Evolutionary conservation across 1,140 invertebrate genomes (phyloP).

Genomic region (Holotrichia oblita): DNA sequence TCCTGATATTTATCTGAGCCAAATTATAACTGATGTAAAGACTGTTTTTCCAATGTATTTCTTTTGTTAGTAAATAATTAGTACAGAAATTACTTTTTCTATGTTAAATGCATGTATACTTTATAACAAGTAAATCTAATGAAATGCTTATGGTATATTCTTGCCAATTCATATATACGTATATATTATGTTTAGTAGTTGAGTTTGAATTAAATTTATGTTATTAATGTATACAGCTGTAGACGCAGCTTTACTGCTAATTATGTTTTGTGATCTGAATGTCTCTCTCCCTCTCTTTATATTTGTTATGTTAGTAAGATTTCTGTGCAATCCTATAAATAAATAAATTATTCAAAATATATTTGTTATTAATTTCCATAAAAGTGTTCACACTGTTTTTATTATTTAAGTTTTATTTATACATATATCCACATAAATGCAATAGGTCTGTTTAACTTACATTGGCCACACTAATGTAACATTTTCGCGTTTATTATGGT

Average conservation of each 20-base stretch:
- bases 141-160: slow-evolving; percentile 37
- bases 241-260: slow-evolving; percentile 2
- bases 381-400: too few relatives aligned
- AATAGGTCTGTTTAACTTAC: too few relatives aligned
- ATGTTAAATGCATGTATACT: slow-evolving; percentile 30
- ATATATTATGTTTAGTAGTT: not conserved
- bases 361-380: not conserved
- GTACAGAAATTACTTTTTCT: too few relatives aligned
- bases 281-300: slow-evolving; percentile 24
- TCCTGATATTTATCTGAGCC: slow-evolving; percentile 30
- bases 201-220: not conserved
- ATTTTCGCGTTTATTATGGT: too few relatives aligned
- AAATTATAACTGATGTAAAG: slow-evolving; percentile 37
- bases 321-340: slow-evolving; percentile 25
- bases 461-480: too few relatives aligned
- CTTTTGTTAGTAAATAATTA: slow-evolving; percentile 24
- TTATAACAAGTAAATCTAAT: slow-evolving; percentile 27
- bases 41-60: slow-evolving; percentile 29
- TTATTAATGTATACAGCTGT: slow-evolving; percentile 13
- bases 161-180: slow-evolving; percentile 37
- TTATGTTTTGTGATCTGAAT: slow-evolving; percentile 25
- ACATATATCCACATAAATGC: too few relatives aligned
- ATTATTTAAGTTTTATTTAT: too few relatives aligned
- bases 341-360: not conserved
- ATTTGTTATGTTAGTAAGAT: slow-evolving; percentile 12